Percentiles rank a stretch among this genome's conserved stretches.
Conservation (phyloP, 2,113 vertebrate genomes). For the Glaucomys volans region DNA sequence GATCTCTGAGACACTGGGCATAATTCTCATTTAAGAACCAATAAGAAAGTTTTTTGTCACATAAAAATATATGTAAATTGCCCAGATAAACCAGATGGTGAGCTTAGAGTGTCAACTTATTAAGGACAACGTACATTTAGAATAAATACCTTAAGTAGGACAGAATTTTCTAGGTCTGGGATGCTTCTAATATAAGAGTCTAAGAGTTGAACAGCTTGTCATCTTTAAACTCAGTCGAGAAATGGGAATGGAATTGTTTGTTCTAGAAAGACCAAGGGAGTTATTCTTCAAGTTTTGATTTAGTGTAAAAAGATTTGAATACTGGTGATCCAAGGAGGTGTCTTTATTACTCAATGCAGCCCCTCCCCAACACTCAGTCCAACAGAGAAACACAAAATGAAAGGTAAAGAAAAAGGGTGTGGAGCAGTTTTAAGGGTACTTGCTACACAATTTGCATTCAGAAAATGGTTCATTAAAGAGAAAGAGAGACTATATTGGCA, state of each 20-base stretch:
- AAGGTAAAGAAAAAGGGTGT: neutral
- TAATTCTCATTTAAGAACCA: slow-evolving; percentile 46
- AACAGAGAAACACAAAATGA: neutral
- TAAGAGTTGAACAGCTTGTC: neutral
- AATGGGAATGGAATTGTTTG: slow-evolving; percentile 38
- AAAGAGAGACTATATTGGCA: neutral
- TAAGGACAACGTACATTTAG: neutral
- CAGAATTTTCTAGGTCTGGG: neutral
- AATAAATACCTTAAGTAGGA: slow-evolving; percentile 29
- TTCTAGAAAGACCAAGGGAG: slow-evolving; percentile 12
- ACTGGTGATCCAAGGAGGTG: neutral
- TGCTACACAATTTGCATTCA: neutral
- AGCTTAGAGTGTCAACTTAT: neutral
- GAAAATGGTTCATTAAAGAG: neutral
- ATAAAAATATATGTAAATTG: slow-evolving; percentile 37
- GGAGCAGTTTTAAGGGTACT: neutral
- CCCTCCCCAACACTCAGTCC: neutral
- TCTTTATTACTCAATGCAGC: neutral
- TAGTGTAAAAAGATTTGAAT: slow-evolving; percentile 17
- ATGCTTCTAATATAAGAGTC: neutral
- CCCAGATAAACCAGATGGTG: neutral
- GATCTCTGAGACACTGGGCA: neutral
- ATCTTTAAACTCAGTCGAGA: slow-evolving; percentile 26
- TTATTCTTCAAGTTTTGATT: slow-evolving; percentile 19
- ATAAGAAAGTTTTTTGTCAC: neutral